Percentiles rank a stretch among this genome's conserved stretches.
Evolutionary conservation across 53 echinoderm and acorn worm species (phyloP).

Genomic region (Stichopus horrens): DNA sequence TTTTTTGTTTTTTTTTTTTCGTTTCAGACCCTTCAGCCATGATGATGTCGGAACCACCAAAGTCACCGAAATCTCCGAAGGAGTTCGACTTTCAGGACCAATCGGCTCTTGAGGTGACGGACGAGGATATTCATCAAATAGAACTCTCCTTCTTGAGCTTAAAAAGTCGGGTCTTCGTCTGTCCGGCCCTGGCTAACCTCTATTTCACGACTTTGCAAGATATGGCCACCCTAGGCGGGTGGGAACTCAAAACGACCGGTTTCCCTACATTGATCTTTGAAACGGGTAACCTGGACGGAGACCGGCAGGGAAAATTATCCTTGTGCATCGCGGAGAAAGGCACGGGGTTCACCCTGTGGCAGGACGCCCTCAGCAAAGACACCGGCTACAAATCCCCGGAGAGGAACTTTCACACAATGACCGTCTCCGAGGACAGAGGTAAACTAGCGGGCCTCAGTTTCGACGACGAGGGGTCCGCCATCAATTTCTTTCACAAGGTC

Average conservation of each 20-base stretch:
- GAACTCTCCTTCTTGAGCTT: constrained; percentile 87
- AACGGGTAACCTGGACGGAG: constrained; percentile 50
- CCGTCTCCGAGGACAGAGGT: constrained; percentile 56
- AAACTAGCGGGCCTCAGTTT: constrained; percentile 91
- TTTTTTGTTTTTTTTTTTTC: not conserved
- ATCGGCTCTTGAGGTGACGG: constrained; percentile 52
- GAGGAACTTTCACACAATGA: constrained; percentile 89
- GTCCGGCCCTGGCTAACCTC: constrained; percentile 88
- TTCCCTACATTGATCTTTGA: constrained; percentile 89
- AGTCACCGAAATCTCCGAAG: constrained; percentile 47
- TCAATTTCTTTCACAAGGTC: constrained; percentile 69
- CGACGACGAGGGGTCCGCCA: constrained; percentile 77
- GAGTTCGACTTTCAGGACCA: constrained; percentile 29
- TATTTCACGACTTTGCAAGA: constrained; percentile 85
- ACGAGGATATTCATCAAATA: constrained; percentile 83
- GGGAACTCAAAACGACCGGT: constrained; percentile 91
- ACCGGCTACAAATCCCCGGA: constrained; percentile 84
- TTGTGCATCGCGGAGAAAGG: constrained; percentile 92
- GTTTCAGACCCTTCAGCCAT: constrained; percentile 4
- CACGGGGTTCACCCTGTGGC: constrained; percentile 91
- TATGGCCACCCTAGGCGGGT: constrained; percentile 88
- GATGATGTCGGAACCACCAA: constrained; percentile 16
- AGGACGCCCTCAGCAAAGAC: constrained; percentile 65
- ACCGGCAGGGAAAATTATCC: constrained; percentile 59
- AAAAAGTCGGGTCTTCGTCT: constrained; percentile 92